Conservation (phyloP, 2,888 invertebrate genomes). For the Cyaniris semiargus region DNA sequence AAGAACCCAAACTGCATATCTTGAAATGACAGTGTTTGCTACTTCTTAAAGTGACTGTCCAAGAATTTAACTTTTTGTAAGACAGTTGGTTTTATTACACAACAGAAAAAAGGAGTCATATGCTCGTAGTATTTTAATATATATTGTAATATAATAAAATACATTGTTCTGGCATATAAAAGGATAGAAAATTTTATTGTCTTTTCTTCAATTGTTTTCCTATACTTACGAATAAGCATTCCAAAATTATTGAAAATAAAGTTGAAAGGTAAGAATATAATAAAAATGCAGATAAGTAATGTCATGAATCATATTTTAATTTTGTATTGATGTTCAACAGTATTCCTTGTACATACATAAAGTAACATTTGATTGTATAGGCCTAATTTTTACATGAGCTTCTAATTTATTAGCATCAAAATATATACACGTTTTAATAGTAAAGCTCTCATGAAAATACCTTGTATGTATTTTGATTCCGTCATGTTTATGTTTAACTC, state of each 20-base stretch:
- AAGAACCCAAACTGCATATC: neutral
- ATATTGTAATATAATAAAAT: slow-evolving; percentile 3
- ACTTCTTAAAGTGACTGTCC: neutral
- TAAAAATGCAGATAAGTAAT: neutral
- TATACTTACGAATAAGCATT: neutral
- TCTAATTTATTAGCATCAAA: slow-evolving; percentile 18
- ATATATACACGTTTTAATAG: slow-evolving; percentile 25
- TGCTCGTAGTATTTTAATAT: slow-evolving; percentile 18
- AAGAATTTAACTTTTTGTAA: neutral
- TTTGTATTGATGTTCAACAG: slow-evolving; percentile 27
- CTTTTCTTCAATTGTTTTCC: neutral
- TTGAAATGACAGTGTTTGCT: neutral
- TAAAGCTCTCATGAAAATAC: slow-evolving; percentile 22
- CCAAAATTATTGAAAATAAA: neutral
- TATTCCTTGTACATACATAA: slow-evolving; percentile 22
- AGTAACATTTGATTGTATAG: slow-evolving; percentile 25
- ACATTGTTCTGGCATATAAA: slow-evolving; percentile 22
- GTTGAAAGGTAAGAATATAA: neutral
- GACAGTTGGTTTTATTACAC: neutral
- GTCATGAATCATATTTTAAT: slow-evolving; percentile 31
- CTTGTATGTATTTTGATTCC: neutral
- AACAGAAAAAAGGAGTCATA: neutral
- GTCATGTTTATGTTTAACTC: neutral
- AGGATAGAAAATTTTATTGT: neutral
- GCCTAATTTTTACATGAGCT: slow-evolving; percentile 31